Evolutionary conservation across 2,888 invertebrate species (phyloP), one percentile per base, ranked within the genome.

Genomic region (Phyllotreta striolata): DNA sequence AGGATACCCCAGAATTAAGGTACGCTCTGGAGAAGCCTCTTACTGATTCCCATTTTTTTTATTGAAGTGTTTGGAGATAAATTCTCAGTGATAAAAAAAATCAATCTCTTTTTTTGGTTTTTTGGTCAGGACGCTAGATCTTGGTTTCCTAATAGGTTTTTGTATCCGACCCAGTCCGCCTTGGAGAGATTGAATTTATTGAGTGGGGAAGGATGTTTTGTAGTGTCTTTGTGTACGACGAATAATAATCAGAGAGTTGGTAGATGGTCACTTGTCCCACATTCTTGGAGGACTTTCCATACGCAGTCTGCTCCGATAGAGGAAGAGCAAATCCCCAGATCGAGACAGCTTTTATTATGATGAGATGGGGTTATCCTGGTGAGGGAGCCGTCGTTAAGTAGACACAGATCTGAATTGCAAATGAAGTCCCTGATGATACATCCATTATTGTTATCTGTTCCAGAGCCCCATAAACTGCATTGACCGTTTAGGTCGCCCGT

Each of bases 181-280:
- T n/a, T n/a, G n/a, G n/a, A n/a, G n/a, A n/a, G n/a, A n/a, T n/a
- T n/a, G n/a, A n/a, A n/a, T n/a, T n/a, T n/a, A n/a, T n/a, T n/a
- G n/a, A n/a, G n/a, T n/a, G n/a, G n/a, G n/a, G n/a, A n/a, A n/a
- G n/a, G n/a, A n/a, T n/a, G n/a, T n/a, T n/a, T n/a, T n/a, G n/a
- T n/a, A n/a, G n/a, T n/a, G n/a, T n/a, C n/a, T n/a, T n/a, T n/a
- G n/a, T n/a, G n/a, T n/a, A n/a, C n/a, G n/a, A n/a, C n/a, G n/a
- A n/a, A n/a, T n/a, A n/a, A n/a, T n/a, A n/a, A n/a, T n/a, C 55
- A 55, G 12, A 13, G 12, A 40, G 55, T 55, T 12, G 55, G 55
- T 1, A 39, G 40, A 10, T 55, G 55, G 8, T 39, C 55, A 39
- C 55, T 55, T 6, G 6, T 37, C 7, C 55, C 55, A 4, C 3